A percentile compares a stretch with the other conserved stretches of the same genome.
phyloP scores from a whole-genome alignment of 2,113 vertebrate species.

The Onychorhynchus coronatus region DNA sequence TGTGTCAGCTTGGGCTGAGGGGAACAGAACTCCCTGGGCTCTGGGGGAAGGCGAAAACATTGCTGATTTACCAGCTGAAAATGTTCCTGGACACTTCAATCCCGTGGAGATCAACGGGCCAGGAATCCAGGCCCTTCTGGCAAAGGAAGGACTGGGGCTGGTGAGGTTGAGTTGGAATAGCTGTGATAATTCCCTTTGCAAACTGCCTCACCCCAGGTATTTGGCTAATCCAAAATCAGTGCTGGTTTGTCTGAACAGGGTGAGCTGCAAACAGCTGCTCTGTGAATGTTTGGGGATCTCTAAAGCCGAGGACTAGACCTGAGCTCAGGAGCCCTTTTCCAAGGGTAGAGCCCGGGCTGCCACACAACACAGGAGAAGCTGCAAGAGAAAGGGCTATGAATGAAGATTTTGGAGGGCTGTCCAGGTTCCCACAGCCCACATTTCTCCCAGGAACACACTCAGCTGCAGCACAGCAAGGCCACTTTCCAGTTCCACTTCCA shows the following conservation, averaged over 20 bases:
- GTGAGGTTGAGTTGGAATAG: neutral
- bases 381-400: neutral
- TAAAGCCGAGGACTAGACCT: neutral
- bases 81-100: neutral
- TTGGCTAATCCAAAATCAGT: neutral
- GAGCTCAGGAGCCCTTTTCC: neutral
- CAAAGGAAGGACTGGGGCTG: neutral
- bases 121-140: neutral
- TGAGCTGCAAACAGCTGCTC: neutral
- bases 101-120: neutral
- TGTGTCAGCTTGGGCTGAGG: neutral
- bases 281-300: neutral
- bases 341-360: neutral
- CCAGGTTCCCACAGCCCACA: fast-evolving
- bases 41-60: neutral
- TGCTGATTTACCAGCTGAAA: neutral
- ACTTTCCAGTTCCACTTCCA: neutral
- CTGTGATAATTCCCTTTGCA: neutral
- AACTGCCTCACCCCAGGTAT: neutral
- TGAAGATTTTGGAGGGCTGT: neutral
- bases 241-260: fast-evolving
- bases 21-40: neutral
- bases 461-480: neutral
- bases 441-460: neutral
- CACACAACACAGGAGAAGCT: neutral